Percentiles rank a stretch among this genome's conserved stretches.
These are phyloP conservation scores for Rhynchonycteris naso DNA, from an alignment of 2,797 vertebrate species.

Conservation along the genomic window DNA sequence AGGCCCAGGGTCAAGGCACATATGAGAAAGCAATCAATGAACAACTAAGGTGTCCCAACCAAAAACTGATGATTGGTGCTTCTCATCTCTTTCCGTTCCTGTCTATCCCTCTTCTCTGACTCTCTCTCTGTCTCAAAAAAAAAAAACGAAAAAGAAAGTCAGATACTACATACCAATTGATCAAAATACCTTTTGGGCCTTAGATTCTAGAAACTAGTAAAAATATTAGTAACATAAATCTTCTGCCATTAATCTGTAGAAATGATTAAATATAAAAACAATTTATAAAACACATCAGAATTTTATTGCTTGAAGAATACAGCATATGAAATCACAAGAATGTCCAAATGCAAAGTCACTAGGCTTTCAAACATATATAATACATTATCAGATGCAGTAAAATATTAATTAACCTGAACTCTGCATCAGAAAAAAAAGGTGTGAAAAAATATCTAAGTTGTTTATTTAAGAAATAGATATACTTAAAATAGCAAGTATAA, in stretches of 20 bases:
- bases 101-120: too few relatives aligned
- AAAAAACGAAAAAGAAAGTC: conserved; percentile 56
- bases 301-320: conserved; percentile 99
- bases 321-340: conserved; percentile 95
- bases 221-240: conserved; percentile 48
- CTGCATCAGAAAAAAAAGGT: conserved; percentile 89
- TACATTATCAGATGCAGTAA: conserved; percentile 90
- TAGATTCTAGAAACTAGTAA: conserved; percentile 64
- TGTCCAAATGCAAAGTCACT: conserved; percentile 92
- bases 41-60: too few relatives aligned
- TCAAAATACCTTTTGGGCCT: conserved; percentile 47
- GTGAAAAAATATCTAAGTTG: conserved; percentile 86
- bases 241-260: conserved; percentile 64
- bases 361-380: conserved; percentile 90
- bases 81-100: too few relatives aligned
- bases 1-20: too few relatives aligned
- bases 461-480: conserved; percentile 85
- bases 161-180: conserved; percentile 43
- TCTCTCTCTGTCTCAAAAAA: too few relatives aligned
- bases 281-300: conserved; percentile 90
- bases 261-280: conserved; percentile 87
- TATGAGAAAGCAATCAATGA: too few relatives aligned
- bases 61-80: too few relatives aligned
- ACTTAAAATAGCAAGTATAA: conserved; percentile 86
- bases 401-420: conserved; percentile 90